Evolutionary conservation across 2,797 vertebrate species (phyloP).

Genomic region (Smutsia temminckii): DNA sequence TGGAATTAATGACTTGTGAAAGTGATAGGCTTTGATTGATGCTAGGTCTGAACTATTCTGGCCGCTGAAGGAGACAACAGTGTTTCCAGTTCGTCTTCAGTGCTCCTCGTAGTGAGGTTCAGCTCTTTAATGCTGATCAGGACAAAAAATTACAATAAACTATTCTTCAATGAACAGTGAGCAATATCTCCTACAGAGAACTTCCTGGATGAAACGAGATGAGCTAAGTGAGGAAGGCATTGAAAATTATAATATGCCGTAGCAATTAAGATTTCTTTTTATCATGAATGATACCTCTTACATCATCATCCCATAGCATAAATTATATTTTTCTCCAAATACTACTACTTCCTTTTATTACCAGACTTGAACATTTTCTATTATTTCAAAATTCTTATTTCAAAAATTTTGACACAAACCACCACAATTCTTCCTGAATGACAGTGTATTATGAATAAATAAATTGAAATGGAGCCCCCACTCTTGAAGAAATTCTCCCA

Average conservation of each 20-base stretch:
- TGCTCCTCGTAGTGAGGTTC: neutral
- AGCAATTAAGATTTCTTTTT: constrained; percentile 4
- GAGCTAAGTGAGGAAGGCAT: neutral
- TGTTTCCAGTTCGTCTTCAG: neutral
- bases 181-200: neutral
- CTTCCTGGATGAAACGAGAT: neutral
- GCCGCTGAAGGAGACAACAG: neutral
- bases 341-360: constrained; percentile 46
- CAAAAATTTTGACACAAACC: neutral
- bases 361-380: constrained; percentile 38
- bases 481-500: constrained; percentile 56
- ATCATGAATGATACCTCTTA: neutral
- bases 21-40: neutral
- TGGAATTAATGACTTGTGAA: neutral
- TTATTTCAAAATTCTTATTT: constrained; percentile 45
- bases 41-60: neutral
- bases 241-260: neutral
- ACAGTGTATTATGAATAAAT: constrained; percentile 30
- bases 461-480: constrained; percentile 43
- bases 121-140: neutral
- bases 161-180: neutral
- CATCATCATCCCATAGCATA: neutral
- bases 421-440: constrained; percentile 37
- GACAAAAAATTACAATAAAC: neutral
- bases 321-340: constrained; percentile 38